A percentile compares a stretch with the other conserved stretches of the same genome.
These are phyloP conservation scores for Embiotoca jacksoni DNA, from an alignment of 2,113 vertebrate species.

Conservation along the genomic window DNA sequence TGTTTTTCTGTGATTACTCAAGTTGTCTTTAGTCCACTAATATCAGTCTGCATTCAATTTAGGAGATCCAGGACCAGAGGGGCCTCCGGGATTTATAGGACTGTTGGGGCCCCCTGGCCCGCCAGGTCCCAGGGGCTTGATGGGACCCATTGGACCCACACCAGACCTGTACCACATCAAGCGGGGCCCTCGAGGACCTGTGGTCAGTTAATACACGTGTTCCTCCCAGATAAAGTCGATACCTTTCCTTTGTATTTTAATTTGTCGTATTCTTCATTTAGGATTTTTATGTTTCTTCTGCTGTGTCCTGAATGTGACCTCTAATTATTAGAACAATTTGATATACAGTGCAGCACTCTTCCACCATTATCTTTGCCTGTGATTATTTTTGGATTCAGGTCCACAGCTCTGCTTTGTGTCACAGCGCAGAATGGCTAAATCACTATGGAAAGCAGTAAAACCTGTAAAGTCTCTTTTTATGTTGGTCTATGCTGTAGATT, in stretches of 20 bases:
- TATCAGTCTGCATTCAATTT: conserved; percentile 47
- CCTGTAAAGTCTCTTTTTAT: neutral
- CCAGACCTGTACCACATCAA: conserved; percentile 95
- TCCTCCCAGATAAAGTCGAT: neutral
- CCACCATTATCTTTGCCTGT: conserved; percentile 1
- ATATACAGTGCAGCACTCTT: conserved; percentile 1
- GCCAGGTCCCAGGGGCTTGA: conserved; percentile 92
- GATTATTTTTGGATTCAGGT: neutral
- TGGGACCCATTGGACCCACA: conserved; percentile 96
- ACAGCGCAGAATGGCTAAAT: neutral
- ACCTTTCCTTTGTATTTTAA: neutral
- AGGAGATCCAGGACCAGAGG: conserved; percentile 92
- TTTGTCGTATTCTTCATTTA: neutral
- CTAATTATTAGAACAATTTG: conserved; percentile 16
- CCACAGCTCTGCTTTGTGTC: conserved; percentile 14
- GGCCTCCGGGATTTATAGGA: conserved; percentile 88
- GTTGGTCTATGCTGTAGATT: neutral
- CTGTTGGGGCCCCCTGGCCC: conserved; percentile 87
- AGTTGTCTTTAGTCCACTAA: conserved; percentile 12
- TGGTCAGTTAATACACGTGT: conserved; percentile 85
- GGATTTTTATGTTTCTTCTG: too few species aligned
- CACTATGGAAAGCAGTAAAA: conserved; percentile 19
- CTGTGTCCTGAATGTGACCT: conserved; percentile 33
- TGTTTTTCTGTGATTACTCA: neutral
- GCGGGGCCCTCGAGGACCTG: conserved; percentile 92